Evolutionary conservation across 1,140 invertebrate species (phyloP), one percentile per base, ranked within the genome.

Genomic region (Drosophila tsacasi): DNA sequence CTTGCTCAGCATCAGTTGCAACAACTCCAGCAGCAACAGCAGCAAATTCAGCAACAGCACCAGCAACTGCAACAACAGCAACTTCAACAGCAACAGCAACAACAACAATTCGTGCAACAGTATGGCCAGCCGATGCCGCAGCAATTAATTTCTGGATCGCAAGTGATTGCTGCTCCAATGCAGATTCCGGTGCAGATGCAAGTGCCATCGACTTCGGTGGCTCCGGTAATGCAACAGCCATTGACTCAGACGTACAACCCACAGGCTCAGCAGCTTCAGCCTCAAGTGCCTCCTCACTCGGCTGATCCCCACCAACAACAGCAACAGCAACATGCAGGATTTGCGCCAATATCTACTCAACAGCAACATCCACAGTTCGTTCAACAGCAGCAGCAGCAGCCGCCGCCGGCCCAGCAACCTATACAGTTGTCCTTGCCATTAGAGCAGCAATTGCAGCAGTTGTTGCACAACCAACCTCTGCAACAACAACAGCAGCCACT

Each of bases 391-490:
- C 54, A 65, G 37, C 73, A 52, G n/a, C 27, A 46, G 17, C 65
- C 52, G 17, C 65, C 52, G 19, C 54, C 93, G 92, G 52, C 93
- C 10, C 82, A 91, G 63, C 81, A 92, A 40, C 68, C 82, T 9
- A 80, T 91, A 55, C 82, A 90, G 23, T 60, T 81, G 19, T 86
- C 93, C 47, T 75, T 81, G 54, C 81, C 76, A 0, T 93, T 94
- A 46, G 93, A 94, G 40, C 94, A 94, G 58, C 94, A 94, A 57
- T 76, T 94, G 40, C 93, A 94, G 80, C 94, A 94, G 7, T 93
- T 94, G 55, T 93, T 94, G 30, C 94, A 94, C 49, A 94, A 94
- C 50, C 91, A 89, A 47, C 80, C 87, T 59, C 93, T 92, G 37
- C 90, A 93, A 13, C 94, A 93, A 54, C 72, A 76, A 13, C 44